Conservation (phyloP, 92 coral and sea anemone species). For the Actinostola sp. region DNA sequence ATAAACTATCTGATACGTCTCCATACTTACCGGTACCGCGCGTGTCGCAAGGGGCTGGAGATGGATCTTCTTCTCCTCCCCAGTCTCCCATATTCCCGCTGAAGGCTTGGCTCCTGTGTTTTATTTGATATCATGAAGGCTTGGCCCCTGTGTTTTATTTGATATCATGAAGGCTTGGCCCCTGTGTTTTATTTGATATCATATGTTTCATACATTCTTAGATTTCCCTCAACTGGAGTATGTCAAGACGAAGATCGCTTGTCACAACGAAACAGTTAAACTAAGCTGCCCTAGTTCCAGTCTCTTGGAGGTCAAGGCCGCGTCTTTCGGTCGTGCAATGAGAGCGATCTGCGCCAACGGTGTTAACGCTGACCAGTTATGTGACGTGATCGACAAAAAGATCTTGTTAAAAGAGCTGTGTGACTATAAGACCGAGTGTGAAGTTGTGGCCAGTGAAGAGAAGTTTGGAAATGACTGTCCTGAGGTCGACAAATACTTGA, state of each 20-base stretch:
- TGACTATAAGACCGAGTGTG: conserved; percentile 13
- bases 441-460: not conserved
- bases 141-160: too few species aligned
- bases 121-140: too few species aligned
- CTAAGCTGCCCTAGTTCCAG: conserved; percentile 12
- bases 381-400: conserved; percentile 26
- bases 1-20: too few species aligned
- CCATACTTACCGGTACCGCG: too few species aligned
- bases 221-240: conserved; percentile 26
- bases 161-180: too few species aligned
- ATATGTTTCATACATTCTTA: too few species aligned
- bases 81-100: too few species aligned
- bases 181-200: too few species aligned
- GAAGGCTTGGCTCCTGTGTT: too few species aligned
- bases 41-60: too few species aligned
- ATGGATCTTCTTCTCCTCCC: too few species aligned
- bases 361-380: conserved; percentile 2
- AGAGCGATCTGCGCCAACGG: conserved; percentile 24
- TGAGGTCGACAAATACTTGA: conserved; percentile 36
- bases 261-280: conserved; percentile 12
- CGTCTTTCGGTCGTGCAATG: conserved; percentile 32
- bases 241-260: conserved; percentile 3
- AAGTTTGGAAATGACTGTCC: conserved; percentile 33
- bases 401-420: conserved; percentile 12
- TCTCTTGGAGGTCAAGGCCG: conserved; percentile 25